Conservation (phyloP, 2,797 vertebrate species). For the Hafferia zeledoni region DNA sequence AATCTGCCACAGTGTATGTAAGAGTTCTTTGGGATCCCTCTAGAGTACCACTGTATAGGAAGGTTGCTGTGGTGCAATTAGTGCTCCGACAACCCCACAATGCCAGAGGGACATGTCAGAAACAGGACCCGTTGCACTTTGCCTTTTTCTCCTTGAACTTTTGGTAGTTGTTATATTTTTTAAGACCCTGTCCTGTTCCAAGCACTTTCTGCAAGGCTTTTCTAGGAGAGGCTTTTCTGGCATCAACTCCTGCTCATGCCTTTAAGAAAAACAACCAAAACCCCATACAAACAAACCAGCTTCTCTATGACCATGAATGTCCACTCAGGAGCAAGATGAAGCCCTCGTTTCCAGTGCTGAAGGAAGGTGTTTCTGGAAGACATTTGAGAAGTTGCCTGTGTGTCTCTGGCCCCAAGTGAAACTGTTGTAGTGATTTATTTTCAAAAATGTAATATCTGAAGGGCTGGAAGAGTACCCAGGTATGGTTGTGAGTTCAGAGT, state of each 20-base stretch:
- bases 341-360: not conserved
- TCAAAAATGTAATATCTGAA: not conserved
- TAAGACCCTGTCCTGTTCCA: not conserved
- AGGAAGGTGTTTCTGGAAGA: not conserved
- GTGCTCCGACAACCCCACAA: not conserved
- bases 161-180: not conserved
- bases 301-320: not conserved
- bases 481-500: not conserved
- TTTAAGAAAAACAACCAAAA: not conserved
- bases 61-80: not conserved
- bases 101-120: not conserved
- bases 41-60: not conserved
- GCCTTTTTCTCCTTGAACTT: not conserved
- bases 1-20: not conserved
- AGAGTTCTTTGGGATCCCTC: not conserved
- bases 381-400: not conserved
- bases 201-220: not conserved
- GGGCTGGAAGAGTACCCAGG: not conserved
- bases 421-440: not conserved
- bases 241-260: not conserved
- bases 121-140: not conserved
- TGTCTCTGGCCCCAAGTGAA: not conserved
- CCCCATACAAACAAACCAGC: not conserved
- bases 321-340: not conserved
- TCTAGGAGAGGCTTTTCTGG: not conserved